Evolutionary conservation across 2,888 invertebrate genomes (phyloP), one percentile per base, ranked within the genome.

Genomic region (Apocheima hispidaria): DNA sequence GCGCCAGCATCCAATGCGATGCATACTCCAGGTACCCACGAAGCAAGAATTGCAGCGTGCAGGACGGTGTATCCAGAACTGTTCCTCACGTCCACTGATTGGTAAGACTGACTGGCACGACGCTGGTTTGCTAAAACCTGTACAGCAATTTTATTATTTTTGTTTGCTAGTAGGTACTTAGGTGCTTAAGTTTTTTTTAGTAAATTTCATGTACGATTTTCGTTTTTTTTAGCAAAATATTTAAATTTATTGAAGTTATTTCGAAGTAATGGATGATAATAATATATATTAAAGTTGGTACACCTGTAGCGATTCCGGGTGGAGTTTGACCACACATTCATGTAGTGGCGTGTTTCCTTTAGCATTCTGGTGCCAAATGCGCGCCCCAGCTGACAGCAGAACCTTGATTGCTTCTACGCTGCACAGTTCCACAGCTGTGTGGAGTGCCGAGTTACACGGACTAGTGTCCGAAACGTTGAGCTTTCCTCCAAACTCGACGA

Each of bases 1-100:
- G 93, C 90, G 4, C 88, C 88, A n/a, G 88, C 84, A 68, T 90
- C 87, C 23, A 93, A 69, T 30, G 93, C 83, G 3, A 92, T 74
- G 35, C 84, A 84, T 0, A 92, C 88, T 2, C 93, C 92, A 10
- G 86, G 78, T 2, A 82, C 75, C 92, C 93, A 93, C 1, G 83
- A 83, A 0, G 74, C 75, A 50, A 81, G 78, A 0, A 93, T 84
- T 7, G 93, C 90, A 0, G 82, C 71, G 57, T 90, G 91, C 1
- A 93, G 78, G 0, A 93, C 88, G 6, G 93, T 75, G 4, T 46
- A 53, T 1, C 77, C 74, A 6, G 23, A 33, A 9, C 21, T 28
- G 43, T 77, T 70, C 44, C 63, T 67, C 2, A 60, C 63, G 18
- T 77, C 68, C 2, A 70, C 43, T 0, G 58, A 40, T 3, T 41